Base-by-base conservation (phyloP, 2,113 vertebrate genomes). In the Brachionichthys hirsutus region DNA sequence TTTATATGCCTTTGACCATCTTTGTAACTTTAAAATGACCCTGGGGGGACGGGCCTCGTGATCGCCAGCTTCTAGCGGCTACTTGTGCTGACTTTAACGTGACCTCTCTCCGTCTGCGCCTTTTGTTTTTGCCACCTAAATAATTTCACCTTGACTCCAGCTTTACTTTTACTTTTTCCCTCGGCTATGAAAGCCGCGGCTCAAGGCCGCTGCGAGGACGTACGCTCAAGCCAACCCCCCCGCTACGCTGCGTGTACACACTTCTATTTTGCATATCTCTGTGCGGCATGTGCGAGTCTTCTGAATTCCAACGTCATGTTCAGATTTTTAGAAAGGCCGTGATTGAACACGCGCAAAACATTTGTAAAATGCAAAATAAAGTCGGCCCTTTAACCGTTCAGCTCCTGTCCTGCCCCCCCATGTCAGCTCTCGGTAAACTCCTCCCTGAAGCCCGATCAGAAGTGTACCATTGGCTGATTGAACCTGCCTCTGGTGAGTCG, bases 111-210 rank as follows among this genome's bases (percentile, higher is more conserved):
- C 11, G 0, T 54, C 35, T 18, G 65, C 51, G 14, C 38, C 35
- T 48, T 70, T 59, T 78, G 46, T 70, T 77, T 73, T 73, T 70
- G 20, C 17, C 59, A 68, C 50, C 52, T 69, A 70, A 81, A 70
- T 80, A 75, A 88, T 89, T 88, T 85, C 81, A 83, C 82, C 77
- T 70, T 60, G 72, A 72, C 66, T 78, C 78, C 62, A 75, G 78
- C 74, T 87, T 92, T 91, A 91, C 91, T 92, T n/a, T n/a, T 90
- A 91, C 77, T 77, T 75, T 51, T 77, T 88, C 88, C 87, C 87
- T 62, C 54, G 65, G 74, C 84, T 84, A 85, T 87, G 76, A 84
- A 82, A 65, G 70, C 75, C n/a, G 4, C 73, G 70, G 68, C 35
- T 63, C 70, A 75, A 80, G 70, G 75, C 81, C 68, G 48, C 53